These are phyloP conservation scores for Empidonax traillii DNA, from an alignment of 2,113 vertebrate genomes.

Conservation along the genomic window DNA sequence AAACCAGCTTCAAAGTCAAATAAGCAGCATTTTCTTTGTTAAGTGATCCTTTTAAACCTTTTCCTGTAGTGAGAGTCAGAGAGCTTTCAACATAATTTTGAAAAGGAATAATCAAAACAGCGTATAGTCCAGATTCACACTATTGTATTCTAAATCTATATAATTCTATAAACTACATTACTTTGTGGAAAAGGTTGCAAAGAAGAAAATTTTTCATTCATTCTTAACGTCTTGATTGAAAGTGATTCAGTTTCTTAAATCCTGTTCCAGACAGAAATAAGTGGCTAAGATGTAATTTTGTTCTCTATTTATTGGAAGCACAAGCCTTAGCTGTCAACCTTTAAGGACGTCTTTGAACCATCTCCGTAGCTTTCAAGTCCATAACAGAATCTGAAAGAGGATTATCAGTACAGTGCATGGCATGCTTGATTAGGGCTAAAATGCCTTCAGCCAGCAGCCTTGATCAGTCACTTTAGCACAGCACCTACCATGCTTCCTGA, in stretches of 20 bases:
- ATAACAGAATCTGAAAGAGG: not conserved
- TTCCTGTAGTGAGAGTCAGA: not conserved
- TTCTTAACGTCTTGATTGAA: not conserved
- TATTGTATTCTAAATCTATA: not conserved
- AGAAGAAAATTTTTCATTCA: not conserved
- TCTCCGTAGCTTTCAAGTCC: not conserved
- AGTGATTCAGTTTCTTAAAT: not conserved
- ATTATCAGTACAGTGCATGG: not conserved
- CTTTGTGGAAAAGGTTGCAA: not conserved
- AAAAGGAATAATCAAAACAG: not conserved
- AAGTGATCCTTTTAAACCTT: not conserved
- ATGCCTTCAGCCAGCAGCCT: not conserved
- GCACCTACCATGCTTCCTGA: fast-evolving
- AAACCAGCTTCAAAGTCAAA: not conserved
- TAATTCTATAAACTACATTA: not conserved
- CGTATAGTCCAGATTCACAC: not conserved
- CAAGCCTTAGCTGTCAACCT: not conserved
- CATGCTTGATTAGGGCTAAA: not conserved
- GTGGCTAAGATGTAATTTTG: not conserved
- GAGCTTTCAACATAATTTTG: not conserved
- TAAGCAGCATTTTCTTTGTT: not conserved
- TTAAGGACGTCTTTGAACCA: not conserved
- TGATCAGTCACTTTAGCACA: not conserved
- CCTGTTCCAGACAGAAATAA: not conserved
- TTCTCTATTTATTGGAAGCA: not conserved